phyloP scores from a whole-genome alignment of 2,113 vertebrate species.

The Gallinago jamesoni region DNA sequence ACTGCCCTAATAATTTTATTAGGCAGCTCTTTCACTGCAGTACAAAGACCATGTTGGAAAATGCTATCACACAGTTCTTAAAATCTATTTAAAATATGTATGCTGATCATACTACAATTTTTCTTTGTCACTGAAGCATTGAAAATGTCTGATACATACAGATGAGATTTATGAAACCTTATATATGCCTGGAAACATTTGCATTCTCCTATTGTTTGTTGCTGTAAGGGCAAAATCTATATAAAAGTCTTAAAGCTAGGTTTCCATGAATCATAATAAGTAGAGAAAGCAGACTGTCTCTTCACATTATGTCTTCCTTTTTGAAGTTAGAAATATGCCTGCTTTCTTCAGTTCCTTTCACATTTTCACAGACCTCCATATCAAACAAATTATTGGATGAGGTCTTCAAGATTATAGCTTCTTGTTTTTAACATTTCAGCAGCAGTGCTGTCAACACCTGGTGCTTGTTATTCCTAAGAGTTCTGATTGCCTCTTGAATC shows the following conservation, averaged over 20 bases:
- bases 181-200: neutral
- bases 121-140: slow-evolving; percentile 35
- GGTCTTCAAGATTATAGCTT: neutral
- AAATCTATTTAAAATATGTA: neutral
- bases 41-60: neutral
- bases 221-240: neutral
- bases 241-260: neutral
- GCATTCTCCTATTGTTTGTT: slow-evolving; percentile 5
- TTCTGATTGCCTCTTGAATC: slow-evolving; percentile 39
- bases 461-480: slow-evolving; percentile 35
- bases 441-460: neutral
- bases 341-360: neutral
- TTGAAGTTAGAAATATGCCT: neutral
- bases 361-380: neutral
- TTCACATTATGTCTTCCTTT: neutral
- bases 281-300: slow-evolving; percentile 10
- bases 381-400: neutral
- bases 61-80: neutral
- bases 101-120: neutral
- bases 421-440: slow-evolving; percentile 2
- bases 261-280: neutral
- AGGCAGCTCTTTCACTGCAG: neutral
- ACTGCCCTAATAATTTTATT: neutral
- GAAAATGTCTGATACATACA: neutral
- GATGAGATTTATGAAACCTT: slow-evolving; percentile 3